Evolutionary conservation across 2,888 invertebrate genomes (phyloP).

Genomic region (Nephrotoma appendiculata): DNA sequence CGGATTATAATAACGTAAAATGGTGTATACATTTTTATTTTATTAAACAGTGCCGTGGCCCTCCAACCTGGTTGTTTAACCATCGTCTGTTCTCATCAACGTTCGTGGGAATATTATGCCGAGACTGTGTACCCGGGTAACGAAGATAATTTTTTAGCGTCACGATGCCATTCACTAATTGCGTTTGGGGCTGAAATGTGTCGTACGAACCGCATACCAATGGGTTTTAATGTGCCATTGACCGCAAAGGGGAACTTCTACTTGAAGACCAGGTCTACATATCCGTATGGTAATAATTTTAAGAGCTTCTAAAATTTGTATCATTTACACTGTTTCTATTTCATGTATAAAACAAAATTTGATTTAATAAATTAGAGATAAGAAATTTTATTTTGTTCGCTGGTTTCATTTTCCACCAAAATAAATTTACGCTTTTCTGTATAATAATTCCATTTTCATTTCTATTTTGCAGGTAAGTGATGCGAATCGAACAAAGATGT

Average conservation of each 20-base stretch:
- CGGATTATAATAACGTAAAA: neutral
- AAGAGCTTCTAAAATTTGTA: too few species aligned
- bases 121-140: conserved; percentile 7
- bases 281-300: neutral
- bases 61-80: conserved; percentile 9
- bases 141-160: conserved; percentile 7
- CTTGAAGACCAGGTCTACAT: neutral
- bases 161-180: conserved; percentile 1
- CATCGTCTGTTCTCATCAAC: conserved; percentile 7
- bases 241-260: conserved; percentile 8
- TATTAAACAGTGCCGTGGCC: neutral
- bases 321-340: neutral
- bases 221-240: conserved; percentile 6
- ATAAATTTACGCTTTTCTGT: too few species aligned
- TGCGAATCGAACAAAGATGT: neutral
- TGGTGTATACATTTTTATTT: neutral
- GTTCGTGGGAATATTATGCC: conserved; percentile 9
- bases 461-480: neutral
- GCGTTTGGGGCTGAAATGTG: neutral
- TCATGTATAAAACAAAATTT: neutral
- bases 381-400: too few species aligned
- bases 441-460: neutral
- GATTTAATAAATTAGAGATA: too few species aligned
- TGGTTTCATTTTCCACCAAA: too few species aligned
- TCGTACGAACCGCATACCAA: neutral